Conservation (phyloP, 2,888 invertebrate species). For the Epinotia brunnichana region DNA sequence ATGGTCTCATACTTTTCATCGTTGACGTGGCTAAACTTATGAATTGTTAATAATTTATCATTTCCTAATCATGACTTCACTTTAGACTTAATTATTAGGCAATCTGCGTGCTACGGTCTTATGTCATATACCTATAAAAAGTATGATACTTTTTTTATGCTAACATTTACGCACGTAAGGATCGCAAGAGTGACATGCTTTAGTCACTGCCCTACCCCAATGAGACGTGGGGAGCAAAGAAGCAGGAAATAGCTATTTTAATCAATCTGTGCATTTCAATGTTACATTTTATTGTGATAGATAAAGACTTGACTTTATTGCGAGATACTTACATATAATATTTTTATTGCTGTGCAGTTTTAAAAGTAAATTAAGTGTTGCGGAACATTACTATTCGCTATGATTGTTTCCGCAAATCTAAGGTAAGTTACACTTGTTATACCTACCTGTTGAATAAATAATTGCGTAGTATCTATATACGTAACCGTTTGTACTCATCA, state of each 20-base stretch:
- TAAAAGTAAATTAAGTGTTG: constrained; percentile 19
- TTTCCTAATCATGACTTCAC: too few species aligned
- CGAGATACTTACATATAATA: not conserved
- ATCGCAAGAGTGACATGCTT: too few species aligned
- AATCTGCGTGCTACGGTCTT: too few species aligned
- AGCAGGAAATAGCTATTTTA: not conserved
- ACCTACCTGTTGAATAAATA: not conserved
- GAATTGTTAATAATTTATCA: too few species aligned
- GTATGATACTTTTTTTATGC: too few species aligned
- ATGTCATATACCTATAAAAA: too few species aligned
- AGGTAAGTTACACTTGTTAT: constrained; percentile 3
- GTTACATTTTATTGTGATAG: not conserved
- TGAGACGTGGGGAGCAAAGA: not conserved
- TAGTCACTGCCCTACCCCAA: too few species aligned
- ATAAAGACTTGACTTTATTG: not conserved
- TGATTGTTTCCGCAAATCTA: constrained; percentile 30
- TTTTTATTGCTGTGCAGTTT: constrained; percentile 17
- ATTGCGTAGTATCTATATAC: not conserved
- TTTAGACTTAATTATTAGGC: too few species aligned
- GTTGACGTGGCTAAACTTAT: too few species aligned
- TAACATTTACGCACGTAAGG: too few species aligned
- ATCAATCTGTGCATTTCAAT: not conserved
- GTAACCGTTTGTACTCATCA: not conserved
- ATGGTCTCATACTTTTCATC: too few species aligned
- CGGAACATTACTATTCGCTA: constrained; percentile 5